Evolutionary conservation across 2,888 invertebrate genomes (phyloP).

Genomic region (Ochropacha duplaris): DNA sequence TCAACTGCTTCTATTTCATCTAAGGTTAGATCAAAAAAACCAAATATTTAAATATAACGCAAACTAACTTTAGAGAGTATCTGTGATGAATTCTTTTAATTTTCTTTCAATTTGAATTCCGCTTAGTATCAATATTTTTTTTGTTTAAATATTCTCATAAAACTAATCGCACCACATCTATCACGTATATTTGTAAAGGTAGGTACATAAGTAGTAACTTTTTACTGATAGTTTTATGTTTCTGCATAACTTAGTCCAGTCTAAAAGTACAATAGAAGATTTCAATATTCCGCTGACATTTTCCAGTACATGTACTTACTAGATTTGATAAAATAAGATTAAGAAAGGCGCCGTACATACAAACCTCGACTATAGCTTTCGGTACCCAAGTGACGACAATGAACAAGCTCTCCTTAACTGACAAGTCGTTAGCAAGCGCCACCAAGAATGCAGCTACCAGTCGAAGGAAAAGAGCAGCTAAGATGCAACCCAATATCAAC

Average conservation of each 20-base stretch:
- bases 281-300: not conserved
- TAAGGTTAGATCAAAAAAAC: no score
- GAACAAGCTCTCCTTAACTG: slow-evolving; percentile 69
- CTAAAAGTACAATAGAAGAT: not conserved
- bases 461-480: slow-evolving; percentile 61
- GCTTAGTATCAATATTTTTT: no score
- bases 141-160: no score
- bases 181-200: no score
- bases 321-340: not conserved
- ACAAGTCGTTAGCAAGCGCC: slow-evolving; percentile 60
- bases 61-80: no score
- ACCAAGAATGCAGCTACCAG: slow-evolving; percentile 69
- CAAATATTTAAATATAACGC: no score
- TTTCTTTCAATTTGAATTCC: no score
- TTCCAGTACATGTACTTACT: not conserved
- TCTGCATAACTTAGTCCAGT: no score
- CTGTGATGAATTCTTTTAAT: no score
- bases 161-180: no score
- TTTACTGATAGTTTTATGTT: not conserved
- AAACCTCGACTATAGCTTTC: slow-evolving; percentile 74
- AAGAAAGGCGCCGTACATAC: not conserved
- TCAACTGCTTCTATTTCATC: no score
- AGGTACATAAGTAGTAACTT: no score
- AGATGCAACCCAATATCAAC: slow-evolving; percentile 62
- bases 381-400: slow-evolving; percentile 76